Base-by-base conservation (phyloP, 2,888 invertebrate species). In the Allacma fusca region DNA sequence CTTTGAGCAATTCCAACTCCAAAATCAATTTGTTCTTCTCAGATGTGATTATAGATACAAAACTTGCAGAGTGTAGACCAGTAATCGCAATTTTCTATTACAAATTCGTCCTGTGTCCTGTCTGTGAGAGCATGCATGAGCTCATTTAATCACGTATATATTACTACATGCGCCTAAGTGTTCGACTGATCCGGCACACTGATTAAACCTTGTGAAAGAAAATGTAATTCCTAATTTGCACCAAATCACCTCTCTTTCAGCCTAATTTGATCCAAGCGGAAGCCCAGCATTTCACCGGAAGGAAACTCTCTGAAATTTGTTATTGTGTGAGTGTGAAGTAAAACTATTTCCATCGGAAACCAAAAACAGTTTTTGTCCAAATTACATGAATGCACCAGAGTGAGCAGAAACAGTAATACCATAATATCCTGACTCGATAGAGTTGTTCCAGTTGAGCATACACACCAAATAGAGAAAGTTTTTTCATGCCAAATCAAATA, bases 211-310 rank as follows among this genome's bases (percentile, higher is more conserved):
- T 50, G 19, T 50, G 50, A 50, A 50, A 50, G 50, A n/a, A 50
- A n/a, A 50, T 19, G 2, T 50, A 50, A n/a, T 50, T n/a, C 50
- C 50, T 50, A 50, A 50, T n/a, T 50, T 50, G 16, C 16, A 50
- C 19, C 19, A 50, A 50, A 50, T 50, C 5, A 50, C 50, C 50
- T 50, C 50, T 50, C 50, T 19, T 50, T 50, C 50, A 9, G 19
- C 50, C n/a, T 50, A 50, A 50, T 50, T 50, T 50, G 2, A 50
- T 19, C 50, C 16, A 5, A 50, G 50, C 50, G 50, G 50, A 50
- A 50, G 50, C 50, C 50, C 4, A 19, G 19, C 50, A n/a, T 50
- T 50, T 50, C 50, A 50, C 50, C 50, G 50, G 50, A 50, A 50
- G 50, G 50, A 50, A 50, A 50, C 50, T 16, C n/a, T 50, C 50